phyloP scores from a whole-genome alignment of 2,888 invertebrate genomes.

The Dynastes hyllus region DNA sequence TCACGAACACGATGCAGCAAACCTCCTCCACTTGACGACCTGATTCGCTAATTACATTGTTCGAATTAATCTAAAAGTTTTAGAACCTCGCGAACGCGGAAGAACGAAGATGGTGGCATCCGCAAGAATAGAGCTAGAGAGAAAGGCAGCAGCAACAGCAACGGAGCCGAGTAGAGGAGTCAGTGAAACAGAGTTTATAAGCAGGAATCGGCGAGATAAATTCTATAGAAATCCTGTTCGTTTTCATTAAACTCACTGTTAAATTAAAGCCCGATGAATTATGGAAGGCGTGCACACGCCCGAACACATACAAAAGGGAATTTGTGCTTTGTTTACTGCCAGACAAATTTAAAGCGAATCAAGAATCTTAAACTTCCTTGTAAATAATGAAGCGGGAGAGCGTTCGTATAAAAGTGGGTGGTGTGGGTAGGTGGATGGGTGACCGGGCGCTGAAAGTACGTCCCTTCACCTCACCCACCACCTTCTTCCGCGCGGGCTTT shows the following conservation, averaged over 20 bases:
- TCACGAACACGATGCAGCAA: conserved; percentile 1
- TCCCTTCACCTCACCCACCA: background rate
- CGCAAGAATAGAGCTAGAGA: background rate
- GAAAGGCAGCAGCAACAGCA: background rate
- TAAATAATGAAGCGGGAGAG: conserved; percentile 63
- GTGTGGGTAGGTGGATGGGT: background rate
- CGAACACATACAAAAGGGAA: conserved; percentile 57
- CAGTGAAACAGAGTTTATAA: conserved; percentile 47
- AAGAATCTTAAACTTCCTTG: conserved; percentile 65
- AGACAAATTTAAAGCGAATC: conserved; percentile 63
- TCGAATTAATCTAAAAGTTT: conserved; percentile 46
- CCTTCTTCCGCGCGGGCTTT: conserved; percentile 53
- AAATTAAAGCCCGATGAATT: conserved; percentile 50
- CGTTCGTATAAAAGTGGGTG: conserved; percentile 11
- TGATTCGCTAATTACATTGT: conserved; percentile 46
- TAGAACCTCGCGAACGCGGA: conserved; percentile 39
- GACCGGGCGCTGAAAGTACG: conserved; percentile 56
- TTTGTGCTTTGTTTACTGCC: conserved; percentile 63
- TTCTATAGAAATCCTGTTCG: conserved; percentile 52
- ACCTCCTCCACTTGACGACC: conserved; percentile 31
- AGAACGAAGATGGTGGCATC: background rate
- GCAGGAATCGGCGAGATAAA: conserved; percentile 48
- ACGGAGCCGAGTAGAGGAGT: conserved; percentile 12
- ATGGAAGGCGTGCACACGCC: conserved; percentile 52
- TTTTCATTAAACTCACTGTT: conserved; percentile 50